Conservation (phyloP, 2,888 invertebrate genomes). For the Amphiduros pacificus region DNA sequence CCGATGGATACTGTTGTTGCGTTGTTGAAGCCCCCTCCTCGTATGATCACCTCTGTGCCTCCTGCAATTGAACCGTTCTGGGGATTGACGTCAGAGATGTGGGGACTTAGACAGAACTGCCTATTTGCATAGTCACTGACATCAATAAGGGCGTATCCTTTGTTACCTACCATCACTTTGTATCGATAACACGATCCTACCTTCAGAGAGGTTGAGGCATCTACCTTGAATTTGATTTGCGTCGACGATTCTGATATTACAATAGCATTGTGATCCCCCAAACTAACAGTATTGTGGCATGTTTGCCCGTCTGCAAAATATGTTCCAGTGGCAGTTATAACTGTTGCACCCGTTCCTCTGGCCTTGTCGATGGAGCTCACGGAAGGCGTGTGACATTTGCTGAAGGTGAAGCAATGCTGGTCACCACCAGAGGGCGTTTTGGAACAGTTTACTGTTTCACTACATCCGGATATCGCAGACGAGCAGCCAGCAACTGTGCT, state of each 20-base stretch:
- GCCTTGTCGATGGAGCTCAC: background rate
- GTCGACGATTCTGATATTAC: constrained; percentile 30
- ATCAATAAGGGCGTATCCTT: background rate
- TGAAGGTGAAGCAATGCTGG: background rate
- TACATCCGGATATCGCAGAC: constrained; percentile 2
- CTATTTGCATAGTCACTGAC: background rate
- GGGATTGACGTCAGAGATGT: constrained; percentile 8
- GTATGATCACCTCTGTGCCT: constrained; percentile 14
- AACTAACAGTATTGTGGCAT: constrained; percentile 20
- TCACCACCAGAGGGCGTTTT: background rate
- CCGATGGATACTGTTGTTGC: constrained; percentile 17
- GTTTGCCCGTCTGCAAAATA: constrained; percentile 37
- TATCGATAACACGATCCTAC: background rate
- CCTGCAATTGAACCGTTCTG: constrained; percentile 4
- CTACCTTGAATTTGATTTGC: constrained; percentile 34
- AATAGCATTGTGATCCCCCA: constrained; percentile 32
- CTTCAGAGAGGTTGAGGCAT: background rate
- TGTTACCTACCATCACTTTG: background rate
- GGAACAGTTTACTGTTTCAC: background rate
- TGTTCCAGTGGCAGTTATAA: constrained; percentile 44
- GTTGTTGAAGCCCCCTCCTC: constrained; percentile 21
- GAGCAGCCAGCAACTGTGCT: too few relatives aligned
- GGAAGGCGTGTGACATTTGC: constrained; percentile 3
- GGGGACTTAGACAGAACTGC: constrained; percentile 22
- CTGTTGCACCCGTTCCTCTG: constrained; percentile 27